phyloP scores from a whole-genome alignment of 2,113 vertebrate genomes.

The Misgurnus mizolepis region DNA sequence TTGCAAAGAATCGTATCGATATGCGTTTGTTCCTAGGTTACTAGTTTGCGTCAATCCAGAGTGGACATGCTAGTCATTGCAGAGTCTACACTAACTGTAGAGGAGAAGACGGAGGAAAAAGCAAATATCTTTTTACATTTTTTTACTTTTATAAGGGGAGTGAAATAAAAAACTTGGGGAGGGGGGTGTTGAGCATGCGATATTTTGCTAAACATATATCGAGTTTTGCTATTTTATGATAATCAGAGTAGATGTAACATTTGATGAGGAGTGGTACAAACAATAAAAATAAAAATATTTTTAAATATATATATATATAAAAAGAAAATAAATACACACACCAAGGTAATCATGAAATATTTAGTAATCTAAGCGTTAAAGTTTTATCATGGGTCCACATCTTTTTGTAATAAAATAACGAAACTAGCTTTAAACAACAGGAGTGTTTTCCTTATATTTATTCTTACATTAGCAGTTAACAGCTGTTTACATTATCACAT shows the following conservation, averaged over 20 bases:
- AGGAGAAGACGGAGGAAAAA: neutral
- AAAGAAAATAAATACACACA: too few species aligned
- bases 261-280: too few species aligned
- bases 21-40: neutral
- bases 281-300: too few species aligned
- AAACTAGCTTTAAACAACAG: neutral
- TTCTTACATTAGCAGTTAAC: neutral
- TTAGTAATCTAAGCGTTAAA: neutral
- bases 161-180: neutral
- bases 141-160: neutral
- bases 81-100: neutral
- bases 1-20: neutral
- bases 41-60: neutral
- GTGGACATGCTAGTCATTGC: neutral
- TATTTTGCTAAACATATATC: neutral
- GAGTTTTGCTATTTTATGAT: neutral
- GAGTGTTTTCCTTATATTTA: neutral
- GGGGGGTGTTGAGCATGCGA: neutral
- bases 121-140: too few species aligned
- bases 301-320: too few species aligned
- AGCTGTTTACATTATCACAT: neutral
- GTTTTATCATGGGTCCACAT: neutral
- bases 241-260: too few species aligned
- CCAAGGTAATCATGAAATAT: too few species aligned
- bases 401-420: too few species aligned